Percentiles rank a stretch among this genome's conserved stretches.
These are phyloP conservation scores for Cheilosia variabilis DNA, from an alignment of 2,888 invertebrate genomes.

Conservation along the genomic window DNA sequence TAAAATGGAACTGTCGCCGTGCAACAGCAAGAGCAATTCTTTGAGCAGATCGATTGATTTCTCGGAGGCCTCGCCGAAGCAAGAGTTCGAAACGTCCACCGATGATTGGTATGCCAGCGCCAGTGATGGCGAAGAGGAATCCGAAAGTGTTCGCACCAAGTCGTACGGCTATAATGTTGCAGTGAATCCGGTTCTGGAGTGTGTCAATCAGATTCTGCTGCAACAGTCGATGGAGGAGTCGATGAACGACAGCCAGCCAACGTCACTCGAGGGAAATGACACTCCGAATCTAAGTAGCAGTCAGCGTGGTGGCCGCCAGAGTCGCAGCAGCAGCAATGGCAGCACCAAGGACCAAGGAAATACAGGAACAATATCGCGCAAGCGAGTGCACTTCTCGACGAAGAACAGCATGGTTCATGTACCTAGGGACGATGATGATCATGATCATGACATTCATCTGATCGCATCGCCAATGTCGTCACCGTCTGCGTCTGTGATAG, in stretches of 20 bases:
- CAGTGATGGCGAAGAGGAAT: slow-evolving; percentile 89
- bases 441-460: slow-evolving; percentile 72
- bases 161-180: slow-evolving; percentile 85
- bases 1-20: slow-evolving; percentile 53
- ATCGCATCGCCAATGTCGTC: slow-evolving; percentile 33
- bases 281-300: slow-evolving; percentile 79
- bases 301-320: slow-evolving; percentile 78
- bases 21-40: slow-evolving; percentile 78
- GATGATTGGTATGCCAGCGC: slow-evolving; percentile 93
- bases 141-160: slow-evolving; percentile 78
- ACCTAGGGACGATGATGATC: slow-evolving; percentile 80
- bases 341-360: slow-evolving; percentile 64
- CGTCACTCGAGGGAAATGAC: slow-evolving; percentile 75
- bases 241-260: slow-evolving; percentile 76
- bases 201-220: slow-evolving; percentile 92
- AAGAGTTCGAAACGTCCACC: slow-evolving; percentile 82
- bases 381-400: slow-evolving; percentile 87
- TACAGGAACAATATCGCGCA: slow-evolving; percentile 80
- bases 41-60: slow-evolving; percentile 80
- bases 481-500: slow-evolving; percentile 48
- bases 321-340: slow-evolving; percentile 76
- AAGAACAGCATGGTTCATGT: slow-evolving; percentile 86
- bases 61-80: slow-evolving; percentile 82
- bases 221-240: slow-evolving; percentile 88
- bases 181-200: slow-evolving; percentile 93